Conservation (phyloP, 2,797 vertebrate species). For the Crenuchus spilurus region DNA sequence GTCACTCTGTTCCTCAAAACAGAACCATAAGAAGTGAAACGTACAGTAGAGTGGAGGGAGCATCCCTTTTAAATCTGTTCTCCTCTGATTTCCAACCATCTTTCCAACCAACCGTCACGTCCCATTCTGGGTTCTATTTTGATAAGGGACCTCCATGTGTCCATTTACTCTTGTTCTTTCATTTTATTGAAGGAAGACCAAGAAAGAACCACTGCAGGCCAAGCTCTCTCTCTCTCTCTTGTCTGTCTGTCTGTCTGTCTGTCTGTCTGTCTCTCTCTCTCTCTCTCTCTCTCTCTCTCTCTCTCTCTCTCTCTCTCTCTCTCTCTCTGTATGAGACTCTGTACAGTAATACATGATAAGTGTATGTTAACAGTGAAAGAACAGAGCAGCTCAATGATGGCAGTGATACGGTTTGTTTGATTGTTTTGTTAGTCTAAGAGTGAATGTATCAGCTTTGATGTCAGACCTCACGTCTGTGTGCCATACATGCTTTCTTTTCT, state of each 20-base stretch:
- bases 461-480: neutral
- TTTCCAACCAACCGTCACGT: neutral
- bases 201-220: neutral
- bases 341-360: neutral
- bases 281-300: neutral
- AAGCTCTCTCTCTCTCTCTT: neutral
- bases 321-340: neutral
- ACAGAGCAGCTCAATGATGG: constrained; percentile 42
- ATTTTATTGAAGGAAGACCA: neutral
- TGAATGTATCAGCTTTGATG: constrained; percentile 20
- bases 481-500: neutral
- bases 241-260: neutral
- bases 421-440: neutral
- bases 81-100: neutral
- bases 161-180: neutral
- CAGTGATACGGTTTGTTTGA: constrained; percentile 12
- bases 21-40: neutral
- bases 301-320: neutral
- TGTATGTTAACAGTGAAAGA: neutral
- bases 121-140: neutral
- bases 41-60: neutral
- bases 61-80: neutral
- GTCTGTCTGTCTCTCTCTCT: neutral
- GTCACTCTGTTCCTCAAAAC: neutral
- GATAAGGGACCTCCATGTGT: constrained; percentile 1